Percentiles rank a stretch among this genome's conserved stretches.
These are phyloP conservation scores for Apteryx owenii DNA, from an alignment of 2,113 vertebrate genomes.

Conservation along the genomic window DNA sequence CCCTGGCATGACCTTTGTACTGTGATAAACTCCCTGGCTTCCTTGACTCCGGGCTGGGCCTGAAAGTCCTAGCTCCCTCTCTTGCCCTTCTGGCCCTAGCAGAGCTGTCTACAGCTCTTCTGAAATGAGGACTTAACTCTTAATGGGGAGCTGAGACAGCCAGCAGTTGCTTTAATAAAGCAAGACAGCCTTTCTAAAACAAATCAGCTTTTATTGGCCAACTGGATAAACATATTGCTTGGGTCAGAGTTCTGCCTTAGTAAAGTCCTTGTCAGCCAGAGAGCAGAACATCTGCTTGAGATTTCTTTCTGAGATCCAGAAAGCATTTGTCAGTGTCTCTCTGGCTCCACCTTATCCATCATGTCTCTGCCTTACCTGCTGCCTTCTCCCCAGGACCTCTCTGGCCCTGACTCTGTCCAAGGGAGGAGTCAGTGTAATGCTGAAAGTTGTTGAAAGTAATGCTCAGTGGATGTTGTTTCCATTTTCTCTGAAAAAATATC, in stretches of 20 bases:
- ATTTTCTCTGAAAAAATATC: neutral
- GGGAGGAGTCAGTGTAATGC: neutral
- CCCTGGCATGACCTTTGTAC: neutral
- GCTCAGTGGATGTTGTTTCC: neutral
- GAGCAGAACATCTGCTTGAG: neutral
- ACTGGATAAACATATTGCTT: accelerated
- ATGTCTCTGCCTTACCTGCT: neutral
- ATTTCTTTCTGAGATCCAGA: neutral
- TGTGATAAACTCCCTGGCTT: neutral
- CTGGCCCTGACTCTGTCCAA: neutral
- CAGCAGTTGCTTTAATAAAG: neutral
- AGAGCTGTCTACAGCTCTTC: neutral
- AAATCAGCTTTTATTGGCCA: neutral
- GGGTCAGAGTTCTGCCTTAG: neutral
- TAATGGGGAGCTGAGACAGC: neutral
- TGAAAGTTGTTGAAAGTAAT: neutral
- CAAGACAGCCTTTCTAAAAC: neutral
- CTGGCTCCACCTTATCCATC: neutral
- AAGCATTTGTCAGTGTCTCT: neutral
- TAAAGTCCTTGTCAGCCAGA: neutral
- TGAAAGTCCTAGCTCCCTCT: neutral
- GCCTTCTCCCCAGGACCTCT: neutral
- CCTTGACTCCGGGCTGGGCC: neutral
- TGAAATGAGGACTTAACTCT: neutral
- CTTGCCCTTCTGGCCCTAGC: neutral